phyloP scores from a whole-genome alignment of 2,888 invertebrate genomes.

The Sminthurides aquaticus region DNA sequence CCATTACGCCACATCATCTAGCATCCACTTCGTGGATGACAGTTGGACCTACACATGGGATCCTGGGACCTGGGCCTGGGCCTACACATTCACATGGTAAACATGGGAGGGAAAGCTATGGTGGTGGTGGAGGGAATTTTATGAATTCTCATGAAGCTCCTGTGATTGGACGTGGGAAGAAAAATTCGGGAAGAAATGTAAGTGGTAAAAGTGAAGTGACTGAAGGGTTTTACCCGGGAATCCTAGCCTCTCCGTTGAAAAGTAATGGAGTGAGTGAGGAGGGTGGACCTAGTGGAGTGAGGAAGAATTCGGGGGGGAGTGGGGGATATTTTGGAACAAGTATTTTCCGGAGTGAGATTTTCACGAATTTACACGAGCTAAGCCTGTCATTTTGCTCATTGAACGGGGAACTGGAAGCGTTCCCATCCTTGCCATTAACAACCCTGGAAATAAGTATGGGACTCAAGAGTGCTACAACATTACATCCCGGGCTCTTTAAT shows the following conservation, averaged over 20 bases:
- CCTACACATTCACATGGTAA: neutral
- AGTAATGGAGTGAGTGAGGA: neutral
- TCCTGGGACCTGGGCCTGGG: neutral
- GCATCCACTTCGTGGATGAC: neutral
- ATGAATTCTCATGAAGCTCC: neutral
- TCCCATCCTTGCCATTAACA: slow-evolving; percentile 67
- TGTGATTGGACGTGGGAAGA: neutral
- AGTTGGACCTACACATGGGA: neutral
- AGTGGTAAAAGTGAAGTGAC: neutral
- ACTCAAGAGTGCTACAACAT: slow-evolving; percentile 61
- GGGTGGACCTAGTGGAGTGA: no score
- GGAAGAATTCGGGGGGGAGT: neutral
- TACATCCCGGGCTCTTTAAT: slow-evolving; percentile 34
- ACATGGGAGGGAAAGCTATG: neutral
- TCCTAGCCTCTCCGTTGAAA: neutral
- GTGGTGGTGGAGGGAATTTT: no score
- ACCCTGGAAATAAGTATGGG: slow-evolving; percentile 80
- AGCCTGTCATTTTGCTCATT: slow-evolving; percentile 87
- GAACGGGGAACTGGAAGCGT: slow-evolving; percentile 64
- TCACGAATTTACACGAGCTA: slow-evolving; percentile 70
- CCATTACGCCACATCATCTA: neutral
- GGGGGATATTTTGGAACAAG: slow-evolving; percentile 47
- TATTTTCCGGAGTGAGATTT: slow-evolving; percentile 60
- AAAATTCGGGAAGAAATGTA: neutral
- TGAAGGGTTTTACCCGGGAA: neutral